Evolutionary conservation across 1,140 invertebrate genomes (phyloP).

Genomic region (Stenopsyche tienmushanensis): DNA sequence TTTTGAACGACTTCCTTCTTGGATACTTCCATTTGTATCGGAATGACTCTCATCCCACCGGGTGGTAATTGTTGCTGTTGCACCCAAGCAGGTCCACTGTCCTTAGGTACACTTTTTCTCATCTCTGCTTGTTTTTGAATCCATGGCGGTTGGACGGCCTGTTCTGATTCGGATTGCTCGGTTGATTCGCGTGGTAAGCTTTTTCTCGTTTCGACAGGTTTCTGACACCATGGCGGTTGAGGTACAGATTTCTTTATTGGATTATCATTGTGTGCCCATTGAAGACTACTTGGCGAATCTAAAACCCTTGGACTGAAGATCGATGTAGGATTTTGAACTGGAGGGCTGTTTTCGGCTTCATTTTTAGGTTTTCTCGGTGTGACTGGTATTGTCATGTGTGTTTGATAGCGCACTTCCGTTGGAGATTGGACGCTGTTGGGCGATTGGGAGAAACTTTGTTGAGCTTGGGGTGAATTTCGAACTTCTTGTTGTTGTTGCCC

Average conservation of each 20-base stretch:
- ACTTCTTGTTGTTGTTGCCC: slow-evolving; percentile 43
- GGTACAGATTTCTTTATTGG: slow-evolving; percentile 52
- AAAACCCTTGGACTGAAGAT: slow-evolving; percentile 47
- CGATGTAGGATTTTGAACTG: slow-evolving; percentile 46
- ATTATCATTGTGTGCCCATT: slow-evolving; percentile 54
- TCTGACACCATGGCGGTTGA: slow-evolving; percentile 53
- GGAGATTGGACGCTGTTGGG: not conserved
- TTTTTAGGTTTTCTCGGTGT: slow-evolving; percentile 48
- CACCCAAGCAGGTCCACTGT: not conserved
- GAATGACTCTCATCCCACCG: slow-evolving; percentile 46
- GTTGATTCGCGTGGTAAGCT: slow-evolving; percentile 48
- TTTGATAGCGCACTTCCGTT: slow-evolving; percentile 47
- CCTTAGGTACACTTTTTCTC: not conserved
- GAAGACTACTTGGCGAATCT: slow-evolving; percentile 51
- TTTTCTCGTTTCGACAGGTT: slow-evolving; percentile 52
- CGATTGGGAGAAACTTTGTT: slow-evolving; percentile 33
- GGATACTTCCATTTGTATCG: slow-evolving; percentile 55
- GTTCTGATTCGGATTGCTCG: slow-evolving; percentile 4
- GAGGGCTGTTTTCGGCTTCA: slow-evolving; percentile 46
- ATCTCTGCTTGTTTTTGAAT: not conserved
- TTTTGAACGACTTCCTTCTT: slow-evolving; percentile 48
- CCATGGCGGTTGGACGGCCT: slow-evolving; percentile 42
- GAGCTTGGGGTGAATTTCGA: slow-evolving; percentile 41
- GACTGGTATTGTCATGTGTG: slow-evolving; percentile 54
- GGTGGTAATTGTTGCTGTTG: not conserved